Base-by-base conservation (phyloP, 2,113 vertebrate genomes). In the Spizaetus ornatus region DNA sequence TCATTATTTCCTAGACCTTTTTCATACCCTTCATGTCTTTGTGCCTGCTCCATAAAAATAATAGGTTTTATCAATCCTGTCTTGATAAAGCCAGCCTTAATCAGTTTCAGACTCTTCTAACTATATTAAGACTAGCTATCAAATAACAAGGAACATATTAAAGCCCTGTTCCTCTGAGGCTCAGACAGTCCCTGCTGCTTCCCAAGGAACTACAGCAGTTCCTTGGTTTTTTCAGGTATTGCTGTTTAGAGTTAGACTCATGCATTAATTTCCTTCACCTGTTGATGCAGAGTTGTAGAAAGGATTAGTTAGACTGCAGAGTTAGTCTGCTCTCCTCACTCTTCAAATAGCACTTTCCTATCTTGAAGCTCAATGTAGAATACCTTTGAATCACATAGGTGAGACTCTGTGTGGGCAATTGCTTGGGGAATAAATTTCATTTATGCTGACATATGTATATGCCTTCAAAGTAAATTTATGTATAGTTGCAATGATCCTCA, bases 81-180 rank as follows among this genome's bases (percentile, higher is more conserved):
- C 58, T 52, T 83, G 58, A 90, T 88, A 52, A 95, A 90, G 34
- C 20, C 67, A 88, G 36, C n/a, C 74, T 86, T 92, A 40, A 80
- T 90, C 55, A 72, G 45, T 65, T 88, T 95, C 82, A 80, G 40
- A 48, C 27, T 80, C 88, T 86, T 88, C 91, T 86, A 77, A 92
- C 95, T 95, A 88, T 95, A 96, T 95, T 95, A 95, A 96, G 95
- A 96, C 79, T 81, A 77, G 61, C 88, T 97, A 90, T 95, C 94
- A 95, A 86, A 50, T 96, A 80, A 90, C 88, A 93, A 58, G 86
- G 88, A 73, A 21, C 34, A 0, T 56, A 69, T 72, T 55, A 47
- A 90, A 94, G 79, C 76, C 48, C 45, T 80, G 10, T 86, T 95
- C 82, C 66, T 90, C 85, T 56, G 50, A 72, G 74, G 36, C 71